Evolutionary conservation across 2,888 invertebrate genomes (phyloP).

Genomic region (Artemia sp.): DNA sequence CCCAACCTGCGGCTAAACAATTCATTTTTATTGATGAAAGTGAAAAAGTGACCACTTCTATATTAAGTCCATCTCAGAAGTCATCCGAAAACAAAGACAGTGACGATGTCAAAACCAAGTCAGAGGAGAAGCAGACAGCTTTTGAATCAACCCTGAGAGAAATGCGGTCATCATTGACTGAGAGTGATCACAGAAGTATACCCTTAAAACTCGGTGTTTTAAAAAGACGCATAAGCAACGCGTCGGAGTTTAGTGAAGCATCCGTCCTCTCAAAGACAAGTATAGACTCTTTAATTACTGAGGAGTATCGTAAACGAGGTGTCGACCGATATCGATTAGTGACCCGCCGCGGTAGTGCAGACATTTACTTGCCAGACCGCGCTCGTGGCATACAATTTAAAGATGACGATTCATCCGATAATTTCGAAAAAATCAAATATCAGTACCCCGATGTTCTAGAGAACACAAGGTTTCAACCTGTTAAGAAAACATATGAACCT

Average conservation of each 20-base stretch:
- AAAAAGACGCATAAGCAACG: constrained; percentile 6
- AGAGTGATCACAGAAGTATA: constrained; percentile 3
- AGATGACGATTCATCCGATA: neutral
- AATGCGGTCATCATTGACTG: neutral
- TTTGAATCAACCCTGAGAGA: constrained; percentile 3
- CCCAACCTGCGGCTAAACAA: neutral
- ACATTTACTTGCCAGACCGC: neutral
- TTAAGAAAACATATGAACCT: no score
- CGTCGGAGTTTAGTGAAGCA: constrained; percentile 8
- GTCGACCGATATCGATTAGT: neutral
- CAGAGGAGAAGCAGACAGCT: neutral
- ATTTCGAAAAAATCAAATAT: no score
- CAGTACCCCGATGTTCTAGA: no score
- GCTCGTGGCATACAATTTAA: constrained; percentile 6
- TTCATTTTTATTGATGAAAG: neutral
- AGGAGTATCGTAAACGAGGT: neutral
- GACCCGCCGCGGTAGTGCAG: neutral
- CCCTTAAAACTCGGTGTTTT: neutral
- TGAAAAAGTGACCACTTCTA: neutral
- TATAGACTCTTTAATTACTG: neutral
- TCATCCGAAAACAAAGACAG: neutral
- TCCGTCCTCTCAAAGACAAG: neutral
- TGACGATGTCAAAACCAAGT: neutral
- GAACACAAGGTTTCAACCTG: no score
- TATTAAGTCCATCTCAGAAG: neutral